phyloP scores from a whole-genome alignment of 2,113 vertebrate genomes.

The Tachycineta bicolor region DNA sequence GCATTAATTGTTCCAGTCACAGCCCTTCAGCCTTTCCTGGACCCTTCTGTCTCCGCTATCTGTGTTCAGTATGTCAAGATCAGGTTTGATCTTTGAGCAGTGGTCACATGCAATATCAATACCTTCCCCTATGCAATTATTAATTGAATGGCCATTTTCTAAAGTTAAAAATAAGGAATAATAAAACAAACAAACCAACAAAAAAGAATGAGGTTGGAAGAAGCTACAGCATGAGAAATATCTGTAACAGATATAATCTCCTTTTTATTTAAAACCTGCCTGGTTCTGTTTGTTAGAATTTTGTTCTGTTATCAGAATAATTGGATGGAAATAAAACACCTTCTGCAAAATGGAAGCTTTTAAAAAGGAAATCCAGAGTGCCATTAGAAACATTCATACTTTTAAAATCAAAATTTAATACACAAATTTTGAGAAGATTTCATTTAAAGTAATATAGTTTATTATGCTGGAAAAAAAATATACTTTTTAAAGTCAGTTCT shows the following conservation, averaged over 20 bases:
- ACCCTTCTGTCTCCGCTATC: not conserved
- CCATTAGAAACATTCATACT: not conserved
- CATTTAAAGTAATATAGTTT: not conserved
- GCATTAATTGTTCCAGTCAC: not conserved
- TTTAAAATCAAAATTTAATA: not conserved
- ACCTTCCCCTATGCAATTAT: not conserved
- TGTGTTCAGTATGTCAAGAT: not conserved
- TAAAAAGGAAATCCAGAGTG: not conserved
- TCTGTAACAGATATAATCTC: not conserved
- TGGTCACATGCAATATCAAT: not conserved
- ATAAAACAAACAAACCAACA: not conserved
- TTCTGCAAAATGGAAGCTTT: not conserved
- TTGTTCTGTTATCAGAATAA: not conserved
- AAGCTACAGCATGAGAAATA: not conserved
- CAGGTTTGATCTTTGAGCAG: not conserved
- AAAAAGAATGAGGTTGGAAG: not conserved
- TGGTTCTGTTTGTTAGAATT: not conserved
- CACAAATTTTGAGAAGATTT: not conserved
- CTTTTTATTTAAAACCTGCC: not conserved
- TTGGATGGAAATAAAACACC: not conserved
- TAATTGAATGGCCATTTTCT: not conserved
- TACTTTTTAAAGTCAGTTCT: not conserved
- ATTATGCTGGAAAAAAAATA: not conserved
- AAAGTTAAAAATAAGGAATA: not conserved
- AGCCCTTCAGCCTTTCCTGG: not conserved